Percentiles rank a stretch among this genome's conserved stretches.
Conservation (phyloP, 2,797 vertebrate species). For the Lophius americanus region DNA sequence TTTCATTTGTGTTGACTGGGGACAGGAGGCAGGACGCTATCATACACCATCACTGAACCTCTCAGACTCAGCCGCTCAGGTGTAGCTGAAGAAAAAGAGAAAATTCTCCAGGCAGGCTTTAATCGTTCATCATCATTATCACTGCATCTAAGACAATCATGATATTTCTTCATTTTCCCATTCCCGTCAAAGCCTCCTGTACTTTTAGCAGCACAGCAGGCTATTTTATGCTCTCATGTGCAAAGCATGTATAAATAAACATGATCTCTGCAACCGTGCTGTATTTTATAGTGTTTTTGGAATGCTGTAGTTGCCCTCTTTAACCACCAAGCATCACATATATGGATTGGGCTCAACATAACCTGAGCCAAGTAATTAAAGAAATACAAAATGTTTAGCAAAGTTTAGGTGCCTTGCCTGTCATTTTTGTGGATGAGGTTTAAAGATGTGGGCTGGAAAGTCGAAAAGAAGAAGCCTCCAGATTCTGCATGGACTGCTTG, state of each 20-base stretch:
- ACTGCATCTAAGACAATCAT: slow-evolving; percentile 41
- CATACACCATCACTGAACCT: slow-evolving; percentile 60
- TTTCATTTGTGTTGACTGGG: slow-evolving; percentile 42
- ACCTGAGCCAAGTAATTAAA: slow-evolving; percentile 27
- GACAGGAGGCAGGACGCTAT: slow-evolving; percentile 44
- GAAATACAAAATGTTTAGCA: slow-evolving; percentile 33
- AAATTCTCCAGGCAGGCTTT: slow-evolving; percentile 30
- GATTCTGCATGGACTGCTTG: slow-evolving; percentile 48
- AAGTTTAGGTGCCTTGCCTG: slow-evolving; percentile 35
- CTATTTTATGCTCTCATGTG: slow-evolving; percentile 11
- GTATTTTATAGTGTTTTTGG: slow-evolving; percentile 35
- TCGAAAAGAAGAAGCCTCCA: slow-evolving; percentile 19
- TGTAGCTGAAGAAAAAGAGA: slow-evolving; percentile 29
- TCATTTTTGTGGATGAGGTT: slow-evolving; percentile 40
- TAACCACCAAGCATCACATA: slow-evolving; percentile 14
- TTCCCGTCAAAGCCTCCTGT: slow-evolving; percentile 14
- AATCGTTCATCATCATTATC: slow-evolving; percentile 57
- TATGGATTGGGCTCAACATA: slow-evolving; percentile 6
- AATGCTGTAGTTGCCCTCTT: slow-evolving; percentile 40
- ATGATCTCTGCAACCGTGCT: slow-evolving; percentile 34
- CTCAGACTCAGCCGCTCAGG: slow-evolving; percentile 41
- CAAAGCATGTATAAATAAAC: slow-evolving; percentile 44
- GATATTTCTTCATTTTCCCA: slow-evolving; percentile 41
- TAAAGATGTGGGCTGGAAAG: slow-evolving; percentile 9
- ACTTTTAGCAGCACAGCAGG: slow-evolving; percentile 18